phyloP scores from a whole-genome alignment of 2,113 vertebrate species.

The Nanger granti region DNA sequence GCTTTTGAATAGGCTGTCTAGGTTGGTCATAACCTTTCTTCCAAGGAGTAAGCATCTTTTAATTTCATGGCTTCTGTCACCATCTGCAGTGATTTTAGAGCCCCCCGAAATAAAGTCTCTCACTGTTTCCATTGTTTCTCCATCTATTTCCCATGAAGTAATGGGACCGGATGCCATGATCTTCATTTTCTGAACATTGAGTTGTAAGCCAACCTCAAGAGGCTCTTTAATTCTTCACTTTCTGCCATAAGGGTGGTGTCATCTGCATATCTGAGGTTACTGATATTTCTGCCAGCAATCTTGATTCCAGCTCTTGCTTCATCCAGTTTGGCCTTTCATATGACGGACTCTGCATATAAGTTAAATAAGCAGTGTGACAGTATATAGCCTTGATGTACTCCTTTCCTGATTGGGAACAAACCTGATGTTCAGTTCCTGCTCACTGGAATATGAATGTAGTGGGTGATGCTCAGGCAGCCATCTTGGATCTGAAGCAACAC shows the following conservation, averaged over 20 bases:
- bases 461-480: neutral
- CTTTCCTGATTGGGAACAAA: fast-evolving
- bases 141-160: neutral
- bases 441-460: neutral
- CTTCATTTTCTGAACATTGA: neutral
- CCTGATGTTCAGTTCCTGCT: neutral
- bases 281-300: neutral
- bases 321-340: neutral
- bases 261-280: neutral
- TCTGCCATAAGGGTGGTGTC: neutral
- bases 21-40: no score
- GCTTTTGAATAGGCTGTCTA: no score
- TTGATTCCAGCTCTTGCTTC: neutral
- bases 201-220: neutral
- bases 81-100: neutral
- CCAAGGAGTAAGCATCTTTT: no score
- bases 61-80: neutral
- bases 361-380: neutral
- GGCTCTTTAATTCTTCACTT: neutral
- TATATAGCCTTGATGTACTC: neutral
- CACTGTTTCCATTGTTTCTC: neutral
- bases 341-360: neutral
- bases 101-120: fast-evolving
- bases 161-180: neutral
- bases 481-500: neutral